Evolutionary conservation across 2,113 vertebrate species (phyloP).

Genomic region (Macquaria australasica): DNA sequence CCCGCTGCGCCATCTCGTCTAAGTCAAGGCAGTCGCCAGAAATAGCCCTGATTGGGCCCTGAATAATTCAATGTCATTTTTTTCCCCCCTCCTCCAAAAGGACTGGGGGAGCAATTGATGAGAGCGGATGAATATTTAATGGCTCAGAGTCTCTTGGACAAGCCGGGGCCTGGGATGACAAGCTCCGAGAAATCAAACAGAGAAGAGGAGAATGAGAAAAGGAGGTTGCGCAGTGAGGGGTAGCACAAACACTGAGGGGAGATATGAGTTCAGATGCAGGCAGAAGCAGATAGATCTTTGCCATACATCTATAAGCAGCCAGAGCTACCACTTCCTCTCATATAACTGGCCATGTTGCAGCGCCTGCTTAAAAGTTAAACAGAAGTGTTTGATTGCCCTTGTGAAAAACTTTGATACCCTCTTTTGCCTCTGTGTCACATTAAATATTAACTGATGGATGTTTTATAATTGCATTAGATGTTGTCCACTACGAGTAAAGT

Average conservation of each 20-base stretch:
- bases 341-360: constrained; percentile 22
- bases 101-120: constrained; percentile 82
- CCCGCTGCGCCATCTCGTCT: constrained; percentile 60
- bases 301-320: constrained; percentile 26
- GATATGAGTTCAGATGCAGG: constrained; percentile 49
- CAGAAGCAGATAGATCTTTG: constrained; percentile 29
- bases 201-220: constrained; percentile 60
- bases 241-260: constrained; percentile 52
- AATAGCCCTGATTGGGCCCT: constrained; percentile 80
- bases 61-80: constrained; percentile 85
- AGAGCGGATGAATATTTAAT: constrained; percentile 84
- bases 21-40: constrained; percentile 67
- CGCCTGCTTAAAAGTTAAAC: constrained; percentile 52
- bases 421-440: background rate
- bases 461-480: constrained; percentile 40
- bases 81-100: constrained; percentile 64
- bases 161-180: constrained; percentile 71
- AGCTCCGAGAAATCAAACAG: constrained; percentile 73
- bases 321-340: background rate
- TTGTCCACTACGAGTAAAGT: constrained; percentile 3
- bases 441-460: constrained; percentile 46
- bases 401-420: constrained; percentile 37
- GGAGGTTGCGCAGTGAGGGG: constrained; percentile 61
- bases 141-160: constrained; percentile 76
- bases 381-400: constrained; percentile 49